Percentiles rank a stretch among this genome's conserved stretches.
phyloP scores from a whole-genome alignment of 1,140 invertebrate genomes.

The Cepaea nemoralis region DNA sequence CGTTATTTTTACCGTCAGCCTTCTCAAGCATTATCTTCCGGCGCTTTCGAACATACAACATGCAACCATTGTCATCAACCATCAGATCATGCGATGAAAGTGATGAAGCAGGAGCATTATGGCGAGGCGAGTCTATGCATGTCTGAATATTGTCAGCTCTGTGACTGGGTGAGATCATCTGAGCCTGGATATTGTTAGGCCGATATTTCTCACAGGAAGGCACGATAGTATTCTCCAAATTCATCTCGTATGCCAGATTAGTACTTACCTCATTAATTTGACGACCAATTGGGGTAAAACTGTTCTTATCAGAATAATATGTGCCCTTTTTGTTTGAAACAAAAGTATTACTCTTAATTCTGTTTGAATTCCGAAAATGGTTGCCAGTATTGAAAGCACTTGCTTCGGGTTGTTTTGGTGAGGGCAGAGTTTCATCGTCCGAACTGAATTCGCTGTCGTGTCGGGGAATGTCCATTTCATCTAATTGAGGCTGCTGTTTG shows the following conservation, averaged over 20 bases:
- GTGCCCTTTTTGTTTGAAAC: neutral
- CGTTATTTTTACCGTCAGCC: neutral
- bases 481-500: neutral
- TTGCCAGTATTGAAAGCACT: neutral
- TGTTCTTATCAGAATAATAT: neutral
- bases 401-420: neutral
- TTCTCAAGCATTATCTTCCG: neutral
- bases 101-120: neutral
- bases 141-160: neutral
- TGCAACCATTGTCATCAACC: neutral
- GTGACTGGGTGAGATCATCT: neutral
- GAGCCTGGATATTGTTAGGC: neutral
- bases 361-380: neutral
- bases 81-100: neutral
- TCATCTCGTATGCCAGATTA: neutral
- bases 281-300: neutral
- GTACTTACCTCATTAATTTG: neutral
- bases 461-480: no score
- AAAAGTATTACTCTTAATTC: neutral
- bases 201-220: neutral
- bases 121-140: neutral
- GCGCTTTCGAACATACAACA: neutral
- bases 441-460: neutral
- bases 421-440: neutral
- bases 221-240: neutral